Base-by-base conservation (phyloP, 2,888 invertebrate species). In the Herminia tarsipennalis region DNA sequence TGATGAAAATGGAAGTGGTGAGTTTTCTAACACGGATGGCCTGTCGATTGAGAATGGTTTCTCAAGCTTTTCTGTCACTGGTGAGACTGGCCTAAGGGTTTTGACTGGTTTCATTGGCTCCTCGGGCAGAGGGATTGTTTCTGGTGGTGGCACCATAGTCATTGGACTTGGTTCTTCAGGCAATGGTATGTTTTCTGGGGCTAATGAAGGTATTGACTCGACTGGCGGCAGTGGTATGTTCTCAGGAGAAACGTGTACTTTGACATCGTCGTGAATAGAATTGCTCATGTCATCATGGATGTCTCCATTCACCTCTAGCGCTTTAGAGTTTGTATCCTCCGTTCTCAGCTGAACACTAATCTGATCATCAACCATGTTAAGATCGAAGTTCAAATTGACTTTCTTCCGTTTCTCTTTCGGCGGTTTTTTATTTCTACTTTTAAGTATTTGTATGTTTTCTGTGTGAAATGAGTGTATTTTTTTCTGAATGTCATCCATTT, bases 381-480 rank as follows among this genome's bases (percentile, higher is more conserved):
- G 83, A 66, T 92, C 92, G 53, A 92, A 92, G 60, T 92, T 92
- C 9, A 92, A 68, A 52, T 92, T 92, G n/a, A 92, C 92, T 66
- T 92, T 91, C 82, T 92, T 92, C 49, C 92, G 82, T 54, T 92
- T 92, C 60, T 92, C 92, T 56, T 92, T 92, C 0, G 90, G 90
- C 44, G 90, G 89, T 46, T 94, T 94, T 48, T 93, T 93, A 46
- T 93, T 93, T 52, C 93, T 88, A 39, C 93, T 93, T 62, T 93
- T 93, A 29, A 94, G 73, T 61, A 93, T 92, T 53, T 91, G 88
- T 52, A 94, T 93, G 70, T 94, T 94, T 66, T 93, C 93, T 1
- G 93, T 93, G 70, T 94, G 94, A 73, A 94, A 94, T 21, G 93
- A 93, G 62, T 93, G 92, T 52, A 94, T 87, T 56, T 93, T 93